These are phyloP conservation scores for Zosterops lateralis DNA, from an alignment of 2,113 vertebrate genomes.

Conservation along the genomic window DNA sequence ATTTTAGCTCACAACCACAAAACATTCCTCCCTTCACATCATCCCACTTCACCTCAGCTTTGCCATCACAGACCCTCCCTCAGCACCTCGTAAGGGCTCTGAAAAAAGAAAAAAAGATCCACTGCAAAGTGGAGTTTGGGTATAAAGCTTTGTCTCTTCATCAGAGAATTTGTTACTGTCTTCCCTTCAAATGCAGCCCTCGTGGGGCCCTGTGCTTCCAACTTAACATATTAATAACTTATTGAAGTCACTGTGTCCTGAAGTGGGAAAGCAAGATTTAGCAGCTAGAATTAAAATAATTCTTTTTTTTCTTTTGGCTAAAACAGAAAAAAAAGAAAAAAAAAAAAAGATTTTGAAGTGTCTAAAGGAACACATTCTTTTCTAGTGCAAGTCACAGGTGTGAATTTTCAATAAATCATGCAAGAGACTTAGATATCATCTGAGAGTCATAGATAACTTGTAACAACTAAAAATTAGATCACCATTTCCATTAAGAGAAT, in stretches of 20 bases:
- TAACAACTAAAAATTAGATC: neutral
- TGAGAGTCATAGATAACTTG: neutral
- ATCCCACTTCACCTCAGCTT: neutral
- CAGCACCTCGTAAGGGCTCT: neutral
- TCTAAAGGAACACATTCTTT: neutral
- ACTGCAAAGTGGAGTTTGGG: neutral
- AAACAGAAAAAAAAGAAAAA: neutral
- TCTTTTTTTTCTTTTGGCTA: neutral
- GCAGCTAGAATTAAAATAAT: neutral
- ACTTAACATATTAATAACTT: neutral
- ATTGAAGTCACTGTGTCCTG: neutral
- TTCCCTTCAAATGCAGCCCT: neutral
- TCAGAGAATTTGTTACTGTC: neutral
- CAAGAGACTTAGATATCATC: neutral
- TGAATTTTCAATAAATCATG: neutral
- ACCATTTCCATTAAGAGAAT: neutral
- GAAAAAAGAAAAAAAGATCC: neutral
- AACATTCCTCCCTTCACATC: neutral
- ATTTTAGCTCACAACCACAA: neutral
- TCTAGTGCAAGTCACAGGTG: neutral
- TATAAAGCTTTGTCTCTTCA: neutral
- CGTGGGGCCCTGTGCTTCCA: rapidly evolving
- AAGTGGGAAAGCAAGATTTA: neutral
- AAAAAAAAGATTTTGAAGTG: neutral
- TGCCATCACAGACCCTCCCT: neutral